Base-by-base conservation (phyloP, 2,113 vertebrate genomes). In the Cygnus atratus region DNA sequence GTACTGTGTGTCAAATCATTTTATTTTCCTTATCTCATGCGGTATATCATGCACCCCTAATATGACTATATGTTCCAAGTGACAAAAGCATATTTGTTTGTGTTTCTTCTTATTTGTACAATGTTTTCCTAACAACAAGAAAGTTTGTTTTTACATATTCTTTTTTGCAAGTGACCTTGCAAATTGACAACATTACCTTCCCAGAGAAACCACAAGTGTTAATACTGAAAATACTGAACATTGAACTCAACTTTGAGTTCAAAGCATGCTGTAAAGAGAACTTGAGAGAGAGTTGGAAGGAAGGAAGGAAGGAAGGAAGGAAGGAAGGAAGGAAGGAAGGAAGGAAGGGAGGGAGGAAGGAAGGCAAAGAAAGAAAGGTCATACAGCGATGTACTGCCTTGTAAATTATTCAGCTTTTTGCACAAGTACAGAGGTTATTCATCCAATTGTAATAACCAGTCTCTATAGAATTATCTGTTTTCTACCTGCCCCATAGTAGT, bases 1-100 rank as follows among this genome's bases (percentile, higher is more conserved):
- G 22, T 50, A 61, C 33, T 68, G 37, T 67, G 6, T 48, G 19
- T 14, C 18, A 76, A 72, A 48, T 21, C 4, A 33, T 31, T 78
- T n/a, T 66, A 44, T 61, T 57, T 89, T 31, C 18, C 66, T 71
- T 43, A 33, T 50, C 6, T 73, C 22, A 58, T 76, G 33, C 22
- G 54, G 9, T 4, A 1, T 39, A 63, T 62, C 29, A 22, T 1
- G 1, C 48, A 22, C 3, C 5, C 13, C 6, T 77, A 71, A 43
- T 39, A 13, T 48, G 35, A n/a, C 9, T 65, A 2, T 44, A 10
- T 28, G 7, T 83, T 86, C 11, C n/a, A 90, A 58, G n/a, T 62
- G 3, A 59, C 37, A 85, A 43, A 68, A 77, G 4, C 8, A 79
- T 10, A 72, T 54, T 58, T 68, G 9, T 17, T 77, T 61, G 6